Evolutionary conservation across 2,797 vertebrate species (phyloP).

Genomic region (Cichlasoma orientale): DNA sequence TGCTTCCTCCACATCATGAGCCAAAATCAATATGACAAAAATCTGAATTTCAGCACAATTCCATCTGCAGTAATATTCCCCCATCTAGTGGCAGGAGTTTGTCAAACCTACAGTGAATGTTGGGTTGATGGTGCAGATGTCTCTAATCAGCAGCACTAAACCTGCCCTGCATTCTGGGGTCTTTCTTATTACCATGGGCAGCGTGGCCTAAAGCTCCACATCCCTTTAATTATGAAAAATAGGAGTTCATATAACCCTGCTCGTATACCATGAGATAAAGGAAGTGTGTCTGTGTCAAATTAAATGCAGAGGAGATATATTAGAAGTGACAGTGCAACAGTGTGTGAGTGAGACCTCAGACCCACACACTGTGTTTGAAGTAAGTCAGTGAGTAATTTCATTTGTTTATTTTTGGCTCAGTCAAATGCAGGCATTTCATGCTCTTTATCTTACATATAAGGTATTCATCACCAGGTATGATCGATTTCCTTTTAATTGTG

Average conservation of each 20-base stretch:
- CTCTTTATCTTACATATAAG: neutral
- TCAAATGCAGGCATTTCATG: too few species aligned
- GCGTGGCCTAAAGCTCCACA: neutral
- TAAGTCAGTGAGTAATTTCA: too few species aligned
- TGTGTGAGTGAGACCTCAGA: too few species aligned
- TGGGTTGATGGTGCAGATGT: slow-evolving; percentile 16
- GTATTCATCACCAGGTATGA: neutral
- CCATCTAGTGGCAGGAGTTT: slow-evolving; percentile 63
- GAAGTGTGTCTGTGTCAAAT: neutral
- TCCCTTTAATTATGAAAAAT: slow-evolving; percentile 35
- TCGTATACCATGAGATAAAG: too few species aligned
- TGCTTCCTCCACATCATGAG: slow-evolving; percentile 29
- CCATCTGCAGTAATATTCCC: slow-evolving; percentile 7
- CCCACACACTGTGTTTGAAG: neutral
- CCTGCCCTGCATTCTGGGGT: neutral
- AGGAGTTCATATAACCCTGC: neutral
- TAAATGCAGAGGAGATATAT: too few species aligned
- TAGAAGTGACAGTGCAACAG: neutral
- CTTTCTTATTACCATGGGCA: slow-evolving; percentile 3
- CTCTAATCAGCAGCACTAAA: neutral
- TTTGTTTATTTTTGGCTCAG: too few species aligned
- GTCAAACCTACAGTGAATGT: neutral
- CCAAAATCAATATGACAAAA: slow-evolving; percentile 55
- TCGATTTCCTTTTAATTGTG: accelerated
- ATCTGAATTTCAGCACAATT: neutral